phyloP scores from a whole-genome alignment of 2,797 vertebrate species.

The Etheostoma nigrum region DNA sequence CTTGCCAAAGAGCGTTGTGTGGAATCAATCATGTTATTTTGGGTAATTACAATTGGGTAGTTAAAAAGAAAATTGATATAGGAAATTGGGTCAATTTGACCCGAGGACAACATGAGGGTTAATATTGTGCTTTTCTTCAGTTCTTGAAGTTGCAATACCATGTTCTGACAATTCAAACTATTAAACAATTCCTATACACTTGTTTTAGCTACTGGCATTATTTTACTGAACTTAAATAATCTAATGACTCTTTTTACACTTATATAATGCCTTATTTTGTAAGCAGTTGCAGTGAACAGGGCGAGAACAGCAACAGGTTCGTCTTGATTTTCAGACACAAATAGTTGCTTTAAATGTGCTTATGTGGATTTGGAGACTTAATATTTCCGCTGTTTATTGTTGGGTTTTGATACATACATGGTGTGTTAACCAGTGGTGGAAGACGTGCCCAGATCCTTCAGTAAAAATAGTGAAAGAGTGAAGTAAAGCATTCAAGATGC shows the following conservation, averaged over 20 bases:
- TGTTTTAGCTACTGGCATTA: neutral
- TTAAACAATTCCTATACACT: neutral
- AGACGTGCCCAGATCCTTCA: neutral
- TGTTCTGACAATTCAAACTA: neutral
- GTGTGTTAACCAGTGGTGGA: neutral
- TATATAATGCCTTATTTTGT: neutral
- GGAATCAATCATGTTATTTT: too few species aligned
- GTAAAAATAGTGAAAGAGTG: neutral
- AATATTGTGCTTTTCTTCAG: neutral
- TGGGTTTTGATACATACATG: neutral
- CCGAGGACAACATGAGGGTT: too few species aligned
- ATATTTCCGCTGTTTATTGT: neutral
- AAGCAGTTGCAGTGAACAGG: neutral
- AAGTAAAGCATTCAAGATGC: neutral
- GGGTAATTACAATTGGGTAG: too few species aligned
- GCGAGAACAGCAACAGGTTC: slow-evolving; percentile 1
- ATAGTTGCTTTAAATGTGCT: neutral
- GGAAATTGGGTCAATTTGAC: too few species aligned
- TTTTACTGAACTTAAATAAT: neutral
- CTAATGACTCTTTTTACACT: neutral
- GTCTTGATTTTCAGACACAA: slow-evolving; percentile 7
- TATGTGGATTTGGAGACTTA: neutral
- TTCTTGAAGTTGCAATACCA: neutral
- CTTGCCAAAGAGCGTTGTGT: too few species aligned
- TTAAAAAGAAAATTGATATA: too few species aligned